Base-by-base conservation (phyloP, 2,888 invertebrate genomes). In the Leucophenga montana region DNA sequence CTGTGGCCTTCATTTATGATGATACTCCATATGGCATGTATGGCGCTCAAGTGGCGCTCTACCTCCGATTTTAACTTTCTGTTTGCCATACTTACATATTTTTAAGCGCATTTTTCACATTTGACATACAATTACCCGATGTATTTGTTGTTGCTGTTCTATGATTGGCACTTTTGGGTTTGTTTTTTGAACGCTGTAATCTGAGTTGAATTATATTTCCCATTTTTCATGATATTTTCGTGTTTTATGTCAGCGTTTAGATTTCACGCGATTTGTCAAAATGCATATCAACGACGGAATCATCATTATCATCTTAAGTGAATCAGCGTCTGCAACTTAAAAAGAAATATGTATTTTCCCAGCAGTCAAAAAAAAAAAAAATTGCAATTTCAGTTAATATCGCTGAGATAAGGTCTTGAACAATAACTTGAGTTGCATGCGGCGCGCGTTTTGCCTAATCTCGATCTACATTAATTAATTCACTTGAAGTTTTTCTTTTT, bases 51-150 rank as follows among this genome's bases (percentile, higher is more conserved):
- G n/a, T n/a, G 22, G 22, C 6, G 13, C 14, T 14, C 14, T 56
- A 20, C 14, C 56, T 1, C 27, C 18, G 56, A 53, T 31, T 53
- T 31, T n/a, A 14, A 13, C 57, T 27, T 16, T 62, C 48, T 8
- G 39, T 31, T 62, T 66, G 67, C 62, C 53, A 69, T 64, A 54
- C 39, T 39, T 39, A 39, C 39, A 44, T 70, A 66, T 62, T 69
- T 50, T 68, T 74, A 69, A 81, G 75, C 77, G 74, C 77, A 75
- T 79, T 78, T 69, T 84, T 84, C 77, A 85, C 80, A 80, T 85
- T 84, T 84, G 84, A 75, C 84, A 85, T 83, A 83, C 83, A 79
- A 71, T 73, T 75, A 68, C 44, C 22, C 22, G 18, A 27, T 53
- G 8, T 18, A 33, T 44, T 18, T 39, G 31, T 20, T 27, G 31